Conservation (phyloP, 2,113 vertebrate genomes). For the Falco punctatus region DNA sequence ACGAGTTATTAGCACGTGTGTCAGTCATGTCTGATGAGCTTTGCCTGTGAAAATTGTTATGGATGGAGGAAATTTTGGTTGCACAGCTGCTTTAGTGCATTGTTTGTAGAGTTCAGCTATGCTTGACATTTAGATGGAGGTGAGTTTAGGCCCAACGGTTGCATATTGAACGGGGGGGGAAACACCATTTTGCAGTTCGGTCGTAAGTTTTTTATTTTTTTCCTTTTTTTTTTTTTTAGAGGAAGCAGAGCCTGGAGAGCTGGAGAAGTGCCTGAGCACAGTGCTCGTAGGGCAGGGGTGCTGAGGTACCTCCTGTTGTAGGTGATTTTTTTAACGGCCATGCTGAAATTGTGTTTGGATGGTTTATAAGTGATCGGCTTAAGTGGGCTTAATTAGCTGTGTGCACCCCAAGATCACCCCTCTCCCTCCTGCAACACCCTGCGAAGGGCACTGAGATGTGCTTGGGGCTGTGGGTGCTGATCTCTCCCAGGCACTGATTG, state of each 20-base stretch:
- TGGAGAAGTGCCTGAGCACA: neutral
- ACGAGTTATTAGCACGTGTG: neutral
- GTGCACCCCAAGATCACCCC: rapidly evolving
- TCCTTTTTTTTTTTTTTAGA: neutral
- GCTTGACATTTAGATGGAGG: neutral
- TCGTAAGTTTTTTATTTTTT: neutral
- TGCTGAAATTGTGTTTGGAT: neutral
- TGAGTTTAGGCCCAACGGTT: neutral
- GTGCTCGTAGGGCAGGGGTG: too few relatives aligned
- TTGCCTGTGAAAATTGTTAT: neutral
- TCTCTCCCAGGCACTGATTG: neutral
- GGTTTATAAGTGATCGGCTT: neutral
- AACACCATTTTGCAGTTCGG: neutral
- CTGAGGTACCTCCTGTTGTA: neutral
- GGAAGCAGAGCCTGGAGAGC: neutral
- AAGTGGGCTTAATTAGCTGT: neutral
- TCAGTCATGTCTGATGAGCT: neutral
- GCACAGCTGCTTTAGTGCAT: neutral
- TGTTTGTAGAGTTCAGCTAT: neutral
- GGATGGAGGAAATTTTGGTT: neutral
- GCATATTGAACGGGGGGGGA: neutral
- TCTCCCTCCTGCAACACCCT: neutral
- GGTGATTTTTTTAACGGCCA: neutral
- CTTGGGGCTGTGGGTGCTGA: neutral
- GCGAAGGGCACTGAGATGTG: neutral